Evolutionary conservation across 2,113 vertebrate genomes (phyloP).

Genomic region (Centropristis striata): DNA sequence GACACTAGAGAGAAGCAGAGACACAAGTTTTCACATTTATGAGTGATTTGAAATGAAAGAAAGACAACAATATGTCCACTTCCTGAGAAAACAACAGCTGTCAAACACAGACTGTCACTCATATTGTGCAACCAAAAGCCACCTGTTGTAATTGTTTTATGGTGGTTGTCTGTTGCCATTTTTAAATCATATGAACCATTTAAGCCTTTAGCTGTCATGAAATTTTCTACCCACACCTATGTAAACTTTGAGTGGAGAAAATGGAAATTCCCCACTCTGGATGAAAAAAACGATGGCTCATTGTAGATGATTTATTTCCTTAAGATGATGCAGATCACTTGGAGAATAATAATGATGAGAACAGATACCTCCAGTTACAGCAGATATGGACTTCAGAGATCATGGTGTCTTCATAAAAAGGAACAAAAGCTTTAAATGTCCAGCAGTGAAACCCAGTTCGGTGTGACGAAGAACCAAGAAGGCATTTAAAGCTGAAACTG

Average conservation of each 20-base stretch:
- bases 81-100: not conserved
- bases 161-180: not conserved
- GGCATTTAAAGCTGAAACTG: not conserved
- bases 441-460: not conserved
- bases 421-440: not conserved
- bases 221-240: not conserved
- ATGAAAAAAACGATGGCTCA: not conserved
- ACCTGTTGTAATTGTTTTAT: constrained; percentile 6
- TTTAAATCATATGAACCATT: not conserved
- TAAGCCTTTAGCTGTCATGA: not conserved
- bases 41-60: not conserved
- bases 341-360: not conserved
- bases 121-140: not conserved
- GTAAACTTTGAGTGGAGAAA: not conserved
- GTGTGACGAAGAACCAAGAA: not conserved
- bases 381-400: not conserved
- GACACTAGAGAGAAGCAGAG: constrained; percentile 69
- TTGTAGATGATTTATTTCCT: not conserved
- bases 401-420: not conserved
- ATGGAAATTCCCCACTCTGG: rapidly evolving
- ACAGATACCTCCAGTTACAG: not conserved
- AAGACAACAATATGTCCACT: not conserved
- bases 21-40: not conserved
- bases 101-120: not conserved
- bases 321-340: not conserved